A percentile compares a stretch with the other conserved stretches of the same genome.
Evolutionary conservation across 2,113 vertebrate species (phyloP).

Genomic region (Syngnathoides biaculeatus): DNA sequence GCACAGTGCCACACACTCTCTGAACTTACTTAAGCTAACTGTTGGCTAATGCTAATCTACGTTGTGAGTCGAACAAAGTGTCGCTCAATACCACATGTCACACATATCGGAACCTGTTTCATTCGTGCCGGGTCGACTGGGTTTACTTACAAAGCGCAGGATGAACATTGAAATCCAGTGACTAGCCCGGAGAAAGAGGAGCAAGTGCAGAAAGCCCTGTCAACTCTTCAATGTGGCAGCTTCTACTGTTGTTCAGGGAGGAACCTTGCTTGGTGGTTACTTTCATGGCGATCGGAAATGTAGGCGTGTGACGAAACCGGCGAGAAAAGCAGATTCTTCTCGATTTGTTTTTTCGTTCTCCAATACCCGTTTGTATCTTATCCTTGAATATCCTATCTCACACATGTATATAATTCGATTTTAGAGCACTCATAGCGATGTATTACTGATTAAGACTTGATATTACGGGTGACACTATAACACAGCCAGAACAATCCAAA

Average conservation of each 20-base stretch:
- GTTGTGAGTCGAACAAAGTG: not conserved
- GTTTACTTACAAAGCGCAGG: constrained; percentile 76
- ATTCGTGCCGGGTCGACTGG: not conserved
- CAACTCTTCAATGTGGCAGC: constrained; percentile 69
- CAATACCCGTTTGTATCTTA: not conserved
- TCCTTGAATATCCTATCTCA: not conserved
- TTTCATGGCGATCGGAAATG: constrained; percentile 38
- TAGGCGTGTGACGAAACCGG: not conserved
- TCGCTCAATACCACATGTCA: not conserved
- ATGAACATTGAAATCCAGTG: constrained; percentile 81
- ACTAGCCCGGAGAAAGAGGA: constrained; percentile 75
- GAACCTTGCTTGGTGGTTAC: constrained; percentile 42
- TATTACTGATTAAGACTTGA: not conserved
- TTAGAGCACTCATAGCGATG: not conserved
- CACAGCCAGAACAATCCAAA: not conserved
- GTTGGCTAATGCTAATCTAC: not conserved
- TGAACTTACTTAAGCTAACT: constrained; percentile 7
- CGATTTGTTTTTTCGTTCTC: not conserved
- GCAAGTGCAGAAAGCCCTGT: constrained; percentile 62
- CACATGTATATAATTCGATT: too few relatives aligned
- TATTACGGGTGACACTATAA: not conserved
- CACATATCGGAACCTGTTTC: not conserved
- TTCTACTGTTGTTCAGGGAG: constrained; percentile 53
- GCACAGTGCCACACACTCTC: not conserved
- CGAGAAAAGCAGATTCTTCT: not conserved